phyloP scores from a whole-genome alignment of 2,113 vertebrate species.

The Psilopogon haemacephalus region DNA sequence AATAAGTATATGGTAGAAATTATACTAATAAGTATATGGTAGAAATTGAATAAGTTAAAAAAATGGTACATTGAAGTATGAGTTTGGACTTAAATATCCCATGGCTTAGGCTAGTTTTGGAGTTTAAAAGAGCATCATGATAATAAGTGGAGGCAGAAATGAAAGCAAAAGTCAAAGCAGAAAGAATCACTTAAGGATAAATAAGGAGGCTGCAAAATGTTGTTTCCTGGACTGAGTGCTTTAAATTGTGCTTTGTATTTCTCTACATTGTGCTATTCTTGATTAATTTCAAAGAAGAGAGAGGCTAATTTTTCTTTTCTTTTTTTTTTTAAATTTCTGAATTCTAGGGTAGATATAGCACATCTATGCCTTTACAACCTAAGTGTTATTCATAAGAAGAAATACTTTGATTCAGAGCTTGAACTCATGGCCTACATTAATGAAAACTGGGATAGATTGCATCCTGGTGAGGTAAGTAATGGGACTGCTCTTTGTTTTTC shows the following conservation, averaged over 20 bases:
- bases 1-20: no score
- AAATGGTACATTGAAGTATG: background rate
- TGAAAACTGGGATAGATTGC: slow-evolving; percentile 95
- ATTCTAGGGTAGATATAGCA: slow-evolving; percentile 92
- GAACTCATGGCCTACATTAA: slow-evolving; percentile 97
- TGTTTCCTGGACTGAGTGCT: background rate
- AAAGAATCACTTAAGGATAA: background rate
- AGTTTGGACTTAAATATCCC: background rate
- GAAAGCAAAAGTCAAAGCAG: background rate
- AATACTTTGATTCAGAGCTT: slow-evolving; percentile 98
- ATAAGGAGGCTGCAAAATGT: background rate
- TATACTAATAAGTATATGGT: background rate
- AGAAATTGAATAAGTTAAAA: no score
- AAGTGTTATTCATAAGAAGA: slow-evolving; percentile 99
- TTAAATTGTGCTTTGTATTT: background rate
- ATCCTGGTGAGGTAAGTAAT: slow-evolving; percentile 89
- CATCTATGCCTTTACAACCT: slow-evolving; percentile 98
- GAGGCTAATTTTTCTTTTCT: background rate
- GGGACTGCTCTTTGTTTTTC: slow-evolving; percentile 1
- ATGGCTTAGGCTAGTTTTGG: background rate
- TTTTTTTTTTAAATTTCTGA: slow-evolving; percentile 37
- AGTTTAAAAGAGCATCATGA: background rate
- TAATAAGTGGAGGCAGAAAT: background rate
- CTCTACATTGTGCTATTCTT: background rate
- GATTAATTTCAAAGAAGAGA: background rate